Percentiles rank a stretch among this genome's conserved stretches.
Evolutionary conservation across 2,113 vertebrate species (phyloP).

Genomic region (Xiphophorus maculatus): DNA sequence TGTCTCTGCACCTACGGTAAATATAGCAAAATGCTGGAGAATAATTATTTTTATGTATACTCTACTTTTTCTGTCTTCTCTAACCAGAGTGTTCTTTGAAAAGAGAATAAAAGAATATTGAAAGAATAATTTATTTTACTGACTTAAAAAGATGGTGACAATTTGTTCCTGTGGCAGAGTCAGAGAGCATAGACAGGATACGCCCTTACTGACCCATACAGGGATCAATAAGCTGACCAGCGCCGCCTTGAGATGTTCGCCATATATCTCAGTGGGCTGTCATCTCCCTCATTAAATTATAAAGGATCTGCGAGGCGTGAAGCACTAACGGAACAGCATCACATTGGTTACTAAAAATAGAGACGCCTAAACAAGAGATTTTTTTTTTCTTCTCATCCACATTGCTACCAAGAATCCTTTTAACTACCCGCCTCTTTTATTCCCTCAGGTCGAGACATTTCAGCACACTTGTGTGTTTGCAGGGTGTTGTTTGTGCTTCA

Average conservation of each 20-base stretch:
- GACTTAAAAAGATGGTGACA: slow-evolving; percentile 39
- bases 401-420: slow-evolving; percentile 80
- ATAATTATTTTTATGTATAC: not conserved
- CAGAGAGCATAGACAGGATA: slow-evolving; percentile 41
- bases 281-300: slow-evolving; percentile 81
- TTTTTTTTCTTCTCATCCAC: slow-evolving; percentile 35
- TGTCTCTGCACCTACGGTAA: slow-evolving; percentile 2
- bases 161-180: slow-evolving; percentile 26
- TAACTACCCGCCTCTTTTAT: slow-evolving; percentile 62
- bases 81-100: slow-evolving; percentile 6
- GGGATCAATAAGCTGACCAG: slow-evolving; percentile 76
- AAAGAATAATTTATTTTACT: slow-evolving; percentile 44
- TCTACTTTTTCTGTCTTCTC: not conserved
- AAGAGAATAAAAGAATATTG: slow-evolving; percentile 30
- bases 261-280: slow-evolving; percentile 73
- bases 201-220: slow-evolving; percentile 74
- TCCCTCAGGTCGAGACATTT: slow-evolving; percentile 63
- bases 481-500: slow-evolving; percentile 45
- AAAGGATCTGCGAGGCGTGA: slow-evolving; percentile 77
- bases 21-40: not conserved
- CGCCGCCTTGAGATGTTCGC: slow-evolving; percentile 56
- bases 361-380: slow-evolving; percentile 54
- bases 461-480: slow-evolving; percentile 41
- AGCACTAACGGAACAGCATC: slow-evolving; percentile 69
- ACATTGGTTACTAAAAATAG: slow-evolving; percentile 78